A percentile compares a stretch with the other conserved stretches of the same genome.
Conservation (phyloP, 2,113 vertebrate species). For the Oreochromis spilurus region DNA sequence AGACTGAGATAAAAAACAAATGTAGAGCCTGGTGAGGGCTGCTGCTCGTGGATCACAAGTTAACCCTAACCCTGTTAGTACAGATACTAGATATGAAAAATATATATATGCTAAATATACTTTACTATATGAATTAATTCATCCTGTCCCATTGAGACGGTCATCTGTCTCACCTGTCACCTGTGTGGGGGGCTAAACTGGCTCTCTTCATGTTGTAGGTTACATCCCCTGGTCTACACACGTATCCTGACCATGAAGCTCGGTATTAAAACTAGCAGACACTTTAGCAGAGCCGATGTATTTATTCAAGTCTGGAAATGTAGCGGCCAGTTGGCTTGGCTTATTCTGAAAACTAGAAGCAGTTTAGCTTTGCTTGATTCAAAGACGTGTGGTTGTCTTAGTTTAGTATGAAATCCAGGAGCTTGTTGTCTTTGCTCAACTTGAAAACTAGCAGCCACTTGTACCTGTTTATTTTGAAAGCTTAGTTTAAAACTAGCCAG, state of each 20-base stretch:
- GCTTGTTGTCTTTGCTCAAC: background rate
- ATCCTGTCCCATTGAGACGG: background rate
- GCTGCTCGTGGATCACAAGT: background rate
- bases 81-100: background rate
- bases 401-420: background rate
- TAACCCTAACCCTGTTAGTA: background rate
- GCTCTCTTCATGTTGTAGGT: background rate
- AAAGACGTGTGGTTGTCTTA: background rate
- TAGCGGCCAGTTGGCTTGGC: background rate
- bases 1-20: background rate
- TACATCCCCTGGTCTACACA: background rate
- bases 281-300: accelerated
- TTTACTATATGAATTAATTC: background rate
- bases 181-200: background rate
- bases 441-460: background rate
- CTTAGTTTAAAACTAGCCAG: background rate
- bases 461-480: background rate
- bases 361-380: background rate
- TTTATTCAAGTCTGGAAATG: background rate
- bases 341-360: background rate
- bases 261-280: background rate
- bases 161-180: background rate
- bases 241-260: background rate
- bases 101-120: background rate
- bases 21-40: background rate